These are phyloP conservation scores for Lacanobia oleracea DNA, from an alignment of 2,888 invertebrate genomes.

Conservation along the genomic window DNA sequence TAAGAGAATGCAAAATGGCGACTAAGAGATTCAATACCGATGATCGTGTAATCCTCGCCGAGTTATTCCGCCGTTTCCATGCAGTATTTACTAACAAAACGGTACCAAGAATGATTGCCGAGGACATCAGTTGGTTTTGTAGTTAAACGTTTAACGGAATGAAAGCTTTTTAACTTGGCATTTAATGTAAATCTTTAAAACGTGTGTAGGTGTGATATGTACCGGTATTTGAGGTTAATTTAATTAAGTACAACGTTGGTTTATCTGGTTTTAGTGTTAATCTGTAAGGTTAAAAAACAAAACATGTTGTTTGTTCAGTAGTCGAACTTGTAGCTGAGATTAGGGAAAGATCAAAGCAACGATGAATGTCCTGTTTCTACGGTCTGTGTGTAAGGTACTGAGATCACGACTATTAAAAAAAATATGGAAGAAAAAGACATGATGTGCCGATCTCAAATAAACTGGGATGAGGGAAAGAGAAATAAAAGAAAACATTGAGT, in stretches of 20 bases:
- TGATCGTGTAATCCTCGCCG: slow-evolving; percentile 29
- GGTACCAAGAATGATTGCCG: slow-evolving; percentile 11
- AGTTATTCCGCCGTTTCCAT: slow-evolving; percentile 22
- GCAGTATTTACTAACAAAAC: slow-evolving; percentile 25
- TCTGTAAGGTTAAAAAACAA: neutral
- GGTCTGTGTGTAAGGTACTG: neutral
- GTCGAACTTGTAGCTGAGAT: neutral
- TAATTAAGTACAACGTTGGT: neutral
- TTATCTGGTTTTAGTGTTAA: no score
- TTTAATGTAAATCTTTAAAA: slow-evolving; percentile 9
- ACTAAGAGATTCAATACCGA: slow-evolving; percentile 18
- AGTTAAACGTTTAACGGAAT: slow-evolving; percentile 1
- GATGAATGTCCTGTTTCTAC: no score
- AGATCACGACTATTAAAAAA: neutral
- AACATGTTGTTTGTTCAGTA: neutral
- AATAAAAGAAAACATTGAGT: no score
- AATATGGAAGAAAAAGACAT: no score
- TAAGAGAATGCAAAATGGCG: neutral
- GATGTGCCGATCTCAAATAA: neutral
- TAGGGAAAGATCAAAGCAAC: no score
- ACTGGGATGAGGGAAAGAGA: neutral
- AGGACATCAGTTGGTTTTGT: slow-evolving; percentile 13
- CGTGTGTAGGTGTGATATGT: neutral
- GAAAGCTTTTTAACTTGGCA: neutral
- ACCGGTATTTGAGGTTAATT: neutral